Evolutionary conservation across 1,140 invertebrate genomes (phyloP).

Genomic region (Hyposmocoma kahamanoa): DNA sequence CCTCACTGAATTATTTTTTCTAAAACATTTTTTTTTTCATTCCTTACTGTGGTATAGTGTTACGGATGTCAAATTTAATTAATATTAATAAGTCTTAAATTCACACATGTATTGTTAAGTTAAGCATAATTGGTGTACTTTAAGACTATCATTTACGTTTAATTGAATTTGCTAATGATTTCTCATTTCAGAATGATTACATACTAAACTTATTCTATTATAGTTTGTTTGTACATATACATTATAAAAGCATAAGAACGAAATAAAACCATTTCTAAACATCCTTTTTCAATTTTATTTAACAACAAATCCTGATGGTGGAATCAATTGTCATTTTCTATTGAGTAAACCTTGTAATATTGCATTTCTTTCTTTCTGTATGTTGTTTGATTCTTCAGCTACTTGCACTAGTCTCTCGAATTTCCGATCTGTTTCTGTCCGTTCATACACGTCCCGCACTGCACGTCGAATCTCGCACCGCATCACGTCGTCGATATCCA

Average conservation of each 20-base stretch:
- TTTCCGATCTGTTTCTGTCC: constrained; percentile 28
- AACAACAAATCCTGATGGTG: constrained; percentile 15
- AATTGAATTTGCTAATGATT: constrained; percentile 56
- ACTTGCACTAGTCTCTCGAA: neutral
- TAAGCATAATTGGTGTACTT: constrained; percentile 66
- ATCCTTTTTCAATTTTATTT: constrained; percentile 27
- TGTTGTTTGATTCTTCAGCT: constrained; percentile 56
- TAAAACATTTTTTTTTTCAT: constrained; percentile 59
- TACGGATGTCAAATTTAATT: constrained; percentile 59
- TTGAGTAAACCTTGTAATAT: constrained; percentile 49
- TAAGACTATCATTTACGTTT: constrained; percentile 50
- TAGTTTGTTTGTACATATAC: constrained; percentile 72
- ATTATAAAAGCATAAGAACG: constrained; percentile 64
- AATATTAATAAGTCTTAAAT: constrained; percentile 51
- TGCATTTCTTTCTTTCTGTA: constrained; percentile 59
- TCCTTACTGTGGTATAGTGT: constrained; percentile 68
- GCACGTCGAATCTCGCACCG: constrained; percentile 9
- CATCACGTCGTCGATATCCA: neutral
- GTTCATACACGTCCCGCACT: constrained; percentile 22
- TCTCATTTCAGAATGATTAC: constrained; percentile 65
- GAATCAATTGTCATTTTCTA: constrained; percentile 21
- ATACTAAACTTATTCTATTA: constrained; percentile 64
- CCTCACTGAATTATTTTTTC: constrained; percentile 41
- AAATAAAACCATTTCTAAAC: constrained; percentile 68
- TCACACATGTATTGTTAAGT: constrained; percentile 64